Evolutionary conservation across 2,888 invertebrate genomes (phyloP).

Genomic region (Drosophila antonietae): DNA sequence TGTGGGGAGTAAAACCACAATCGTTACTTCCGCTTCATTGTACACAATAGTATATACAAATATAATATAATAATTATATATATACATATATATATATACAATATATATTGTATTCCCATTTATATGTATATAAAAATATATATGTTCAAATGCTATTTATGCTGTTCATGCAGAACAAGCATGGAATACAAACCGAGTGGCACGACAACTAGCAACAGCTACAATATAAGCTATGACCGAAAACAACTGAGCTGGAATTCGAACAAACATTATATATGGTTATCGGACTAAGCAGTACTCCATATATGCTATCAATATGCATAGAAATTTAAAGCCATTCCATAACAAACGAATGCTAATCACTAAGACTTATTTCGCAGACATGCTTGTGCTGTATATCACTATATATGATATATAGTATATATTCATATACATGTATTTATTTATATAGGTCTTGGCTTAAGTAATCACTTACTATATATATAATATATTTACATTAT

Average conservation of each 20-base stretch:
- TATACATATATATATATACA: background rate
- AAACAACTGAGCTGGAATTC: constrained; percentile 22
- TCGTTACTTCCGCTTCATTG: constrained; percentile 46
- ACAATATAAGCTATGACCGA: constrained; percentile 2
- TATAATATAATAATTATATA: background rate
- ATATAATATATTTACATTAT: background rate
- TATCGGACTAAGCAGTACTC: constrained; percentile 38
- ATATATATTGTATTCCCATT: constrained; percentile 3
- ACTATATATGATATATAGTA: background rate
- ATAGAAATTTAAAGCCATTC: constrained; percentile 2
- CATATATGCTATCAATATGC: background rate
- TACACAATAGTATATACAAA: constrained; percentile 9
- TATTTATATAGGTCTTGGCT: too few species aligned
- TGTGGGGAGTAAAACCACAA: constrained; percentile 11
- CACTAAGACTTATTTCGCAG: constrained; percentile 21
- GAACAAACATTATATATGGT: constrained; percentile 34
- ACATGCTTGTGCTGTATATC: constrained; percentile 4
- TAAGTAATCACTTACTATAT: background rate
- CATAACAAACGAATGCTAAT: constrained; percentile 9
- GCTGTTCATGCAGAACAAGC: constrained; percentile 54
- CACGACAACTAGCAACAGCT: constrained; percentile 7
- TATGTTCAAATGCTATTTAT: constrained; percentile 24
- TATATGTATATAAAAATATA: constrained; percentile 4
- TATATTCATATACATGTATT: background rate
- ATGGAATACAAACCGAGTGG: constrained; percentile 21